Evolutionary conservation across 1,140 invertebrate genomes (phyloP).

Genomic region (Sycophaga agraensis): DNA sequence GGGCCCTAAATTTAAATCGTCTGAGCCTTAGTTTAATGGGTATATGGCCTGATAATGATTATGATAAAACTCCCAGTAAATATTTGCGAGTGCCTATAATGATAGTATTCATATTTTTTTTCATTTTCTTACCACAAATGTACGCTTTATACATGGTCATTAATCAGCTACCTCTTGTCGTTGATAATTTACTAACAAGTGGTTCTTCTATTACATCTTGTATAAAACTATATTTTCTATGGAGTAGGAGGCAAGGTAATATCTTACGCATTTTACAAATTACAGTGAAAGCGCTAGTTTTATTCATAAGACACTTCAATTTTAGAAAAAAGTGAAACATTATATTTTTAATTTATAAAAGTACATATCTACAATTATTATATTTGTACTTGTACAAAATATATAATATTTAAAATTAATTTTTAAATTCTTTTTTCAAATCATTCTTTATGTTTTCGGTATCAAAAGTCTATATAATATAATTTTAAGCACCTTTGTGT

Average conservation of each 20-base stretch:
- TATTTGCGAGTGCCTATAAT: not conserved
- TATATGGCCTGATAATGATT: not conserved
- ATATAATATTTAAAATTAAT: too few species aligned
- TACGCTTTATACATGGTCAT: not conserved
- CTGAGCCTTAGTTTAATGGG: not conserved
- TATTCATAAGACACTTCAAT: too few species aligned
- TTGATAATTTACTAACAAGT: conserved; percentile 1
- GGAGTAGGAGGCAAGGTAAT: conserved; percentile 1
- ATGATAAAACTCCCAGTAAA: too few species aligned
- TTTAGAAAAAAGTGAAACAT: too few species aligned
- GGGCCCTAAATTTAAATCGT: not conserved
- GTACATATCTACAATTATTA: too few species aligned
- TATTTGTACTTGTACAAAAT: too few species aligned
- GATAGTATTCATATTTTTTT: not conserved
- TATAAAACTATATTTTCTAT: conserved; percentile 1
- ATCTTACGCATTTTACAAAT: not conserved
- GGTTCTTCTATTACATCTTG: not conserved
- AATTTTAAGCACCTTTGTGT: too few species aligned
- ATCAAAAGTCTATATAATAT: too few species aligned
- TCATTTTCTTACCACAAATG: not conserved
- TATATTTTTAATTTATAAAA: too few species aligned
- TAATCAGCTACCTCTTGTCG: conserved; percentile 1
- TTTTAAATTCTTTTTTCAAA: too few species aligned
- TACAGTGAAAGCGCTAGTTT: too few species aligned
- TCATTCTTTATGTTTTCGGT: too few species aligned